Conservation (phyloP, 1,140 invertebrate genomes). For the Protaetia brevitarsis region DNA sequence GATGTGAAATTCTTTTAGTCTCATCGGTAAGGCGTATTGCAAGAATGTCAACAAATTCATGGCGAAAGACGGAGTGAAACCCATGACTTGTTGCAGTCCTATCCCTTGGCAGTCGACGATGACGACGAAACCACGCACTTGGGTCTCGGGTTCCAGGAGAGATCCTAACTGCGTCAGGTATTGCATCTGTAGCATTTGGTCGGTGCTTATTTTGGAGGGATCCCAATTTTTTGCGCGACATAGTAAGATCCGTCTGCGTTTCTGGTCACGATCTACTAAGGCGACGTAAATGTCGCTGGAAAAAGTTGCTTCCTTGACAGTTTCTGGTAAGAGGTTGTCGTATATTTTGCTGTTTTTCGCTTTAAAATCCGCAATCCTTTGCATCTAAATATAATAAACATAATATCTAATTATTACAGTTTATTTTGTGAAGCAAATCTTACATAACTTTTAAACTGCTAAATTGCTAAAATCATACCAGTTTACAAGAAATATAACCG, state of each 20-base stretch:
- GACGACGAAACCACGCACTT: conserved; percentile 67
- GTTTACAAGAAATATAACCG: too few species aligned
- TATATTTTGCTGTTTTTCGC: conserved; percentile 63
- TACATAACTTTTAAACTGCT: too few species aligned
- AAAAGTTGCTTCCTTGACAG: conserved; percentile 62
- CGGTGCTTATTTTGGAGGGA: conserved; percentile 61
- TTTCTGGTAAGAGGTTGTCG: conserved; percentile 60
- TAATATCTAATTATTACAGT: not conserved
- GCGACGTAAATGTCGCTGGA: conserved; percentile 70
- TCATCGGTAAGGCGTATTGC: conserved; percentile 80
- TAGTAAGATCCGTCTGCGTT: conserved; percentile 39
- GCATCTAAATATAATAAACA: conserved; percentile 58
- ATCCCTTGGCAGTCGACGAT: conserved; percentile 75
- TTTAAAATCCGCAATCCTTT: conserved; percentile 69
- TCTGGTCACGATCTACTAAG: conserved; percentile 41
- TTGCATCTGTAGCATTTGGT: conserved; percentile 69
- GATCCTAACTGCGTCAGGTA: conserved; percentile 71
- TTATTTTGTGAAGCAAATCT: conserved; percentile 45
- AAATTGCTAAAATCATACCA: too few species aligned
- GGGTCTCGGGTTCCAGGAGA: conserved; percentile 66
- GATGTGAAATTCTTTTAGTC: conserved; percentile 83
- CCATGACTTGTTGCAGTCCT: conserved; percentile 65
- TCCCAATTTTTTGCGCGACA: conserved; percentile 56
- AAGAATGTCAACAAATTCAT: conserved; percentile 71
- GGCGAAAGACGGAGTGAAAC: conserved; percentile 65